These are phyloP conservation scores for Daphoenositta chrysoptera DNA, from an alignment of 2,113 vertebrate species.

Conservation along the genomic window DNA sequence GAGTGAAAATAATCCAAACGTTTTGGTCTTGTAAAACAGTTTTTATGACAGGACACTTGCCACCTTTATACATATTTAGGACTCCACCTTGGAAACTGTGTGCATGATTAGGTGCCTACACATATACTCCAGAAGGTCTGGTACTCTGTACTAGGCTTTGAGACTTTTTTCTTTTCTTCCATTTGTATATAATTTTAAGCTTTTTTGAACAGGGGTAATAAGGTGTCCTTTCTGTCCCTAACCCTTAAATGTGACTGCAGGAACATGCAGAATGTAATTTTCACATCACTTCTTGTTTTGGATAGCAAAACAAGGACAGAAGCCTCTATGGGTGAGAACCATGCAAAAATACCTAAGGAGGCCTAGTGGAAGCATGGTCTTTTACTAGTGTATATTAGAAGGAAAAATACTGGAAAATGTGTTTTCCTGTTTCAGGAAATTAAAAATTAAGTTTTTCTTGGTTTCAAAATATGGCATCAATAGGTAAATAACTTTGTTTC, in stretches of 20 bases:
- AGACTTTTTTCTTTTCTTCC: neutral
- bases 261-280: neutral
- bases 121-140: neutral
- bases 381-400: neutral
- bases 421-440: neutral
- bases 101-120: neutral
- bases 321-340: neutral
- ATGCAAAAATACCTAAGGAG: neutral
- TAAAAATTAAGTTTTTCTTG: neutral
- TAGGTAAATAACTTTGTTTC: neutral
- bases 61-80: neutral
- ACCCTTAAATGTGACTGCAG: neutral
- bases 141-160: neutral
- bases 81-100: neutral
- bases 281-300: neutral
- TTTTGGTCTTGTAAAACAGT: neutral
- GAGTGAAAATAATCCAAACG: neutral
- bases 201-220: neutral
- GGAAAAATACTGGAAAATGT: neutral
- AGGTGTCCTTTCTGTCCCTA: neutral
- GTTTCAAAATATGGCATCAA: neutral
- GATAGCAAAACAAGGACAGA: neutral
- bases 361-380: neutral
- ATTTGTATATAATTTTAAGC: neutral
- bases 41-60: neutral